Evolutionary conservation across 64 coral and sea anemone genomes (phyloP), one percentile per base, ranked within the genome.

Genomic region (Pachyseris speciosa): DNA sequence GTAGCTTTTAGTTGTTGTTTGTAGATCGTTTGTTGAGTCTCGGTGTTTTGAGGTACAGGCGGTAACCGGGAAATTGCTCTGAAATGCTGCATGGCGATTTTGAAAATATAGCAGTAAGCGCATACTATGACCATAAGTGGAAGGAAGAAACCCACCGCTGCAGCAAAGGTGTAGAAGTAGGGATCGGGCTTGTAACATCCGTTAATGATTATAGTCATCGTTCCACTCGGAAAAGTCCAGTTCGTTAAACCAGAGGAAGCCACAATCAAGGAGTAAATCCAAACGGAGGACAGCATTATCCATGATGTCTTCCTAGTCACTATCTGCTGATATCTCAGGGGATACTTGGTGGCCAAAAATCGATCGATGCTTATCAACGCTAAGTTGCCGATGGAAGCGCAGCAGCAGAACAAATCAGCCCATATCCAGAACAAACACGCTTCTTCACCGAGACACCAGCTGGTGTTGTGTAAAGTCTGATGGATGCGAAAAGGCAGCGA

Each of bases 311-410:
- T 89, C 45, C 69, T 83, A 9, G 92, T 95, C 2, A 98, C 73
- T 26, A 95, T 60, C 5, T 95, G 70, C 17, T 94, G 93, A 72
- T 98, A 98, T 52, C 51, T 91, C 33, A 98, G 64, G 0, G 96
- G 96, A 29, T 98, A 98, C 24, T 91, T 94, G 0, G 91, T 94
- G 29, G 95, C 95, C 30, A 98, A 64, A 59, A 94, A 91, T 37
- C 96, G 88, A 37, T 98, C 96, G 30, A 98, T 49, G 1, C 88
- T 92, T 34, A 98, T 94, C 20, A 98, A 89, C 4, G 93, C 92
- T 37, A 98, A 61, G 63, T 98, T 98, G 27, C 92, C 88, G 1
- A 98, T 94, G 0, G 96, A 98, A 7, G 96, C 96, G 30, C 96
- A 98, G 37, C 93, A 94, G 43, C 96, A 98, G 39, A 98, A 64